Evolutionary conservation across 2,797 vertebrate species (phyloP).

Genomic region (Rhincodon typus): DNA sequence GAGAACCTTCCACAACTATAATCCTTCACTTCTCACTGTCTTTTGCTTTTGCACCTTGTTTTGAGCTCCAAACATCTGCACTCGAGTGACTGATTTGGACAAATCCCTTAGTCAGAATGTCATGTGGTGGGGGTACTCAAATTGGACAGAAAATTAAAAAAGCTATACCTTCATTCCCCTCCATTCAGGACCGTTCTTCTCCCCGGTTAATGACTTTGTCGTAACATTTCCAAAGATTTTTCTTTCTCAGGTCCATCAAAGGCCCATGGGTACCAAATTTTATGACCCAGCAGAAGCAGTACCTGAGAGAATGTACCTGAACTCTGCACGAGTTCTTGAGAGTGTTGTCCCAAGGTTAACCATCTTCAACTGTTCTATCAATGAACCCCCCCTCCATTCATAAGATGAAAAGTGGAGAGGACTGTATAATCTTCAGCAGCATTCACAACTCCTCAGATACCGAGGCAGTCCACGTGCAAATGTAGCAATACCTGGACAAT

Average conservation of each 20-base stretch:
- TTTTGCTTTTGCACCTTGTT: neutral
- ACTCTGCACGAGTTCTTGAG: neutral
- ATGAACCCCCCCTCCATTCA: too few relatives aligned
- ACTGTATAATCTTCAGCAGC: too few relatives aligned
- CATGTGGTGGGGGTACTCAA: neutral
- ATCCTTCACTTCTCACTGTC: neutral
- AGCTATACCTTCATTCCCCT: too few relatives aligned
- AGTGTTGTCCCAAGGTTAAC: too few relatives aligned
- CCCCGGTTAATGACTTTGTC: neutral
- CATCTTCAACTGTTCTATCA: too few relatives aligned
- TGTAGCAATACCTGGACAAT: too few relatives aligned
- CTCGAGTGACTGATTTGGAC: neutral
- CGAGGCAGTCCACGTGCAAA: too few relatives aligned
- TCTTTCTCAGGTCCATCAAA: neutral
- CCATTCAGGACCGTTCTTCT: neutral
- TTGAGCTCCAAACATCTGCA: neutral
- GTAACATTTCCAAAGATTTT: neutral
- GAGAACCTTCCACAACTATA: neutral
- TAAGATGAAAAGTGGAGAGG: too few relatives aligned
- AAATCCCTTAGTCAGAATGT: neutral
- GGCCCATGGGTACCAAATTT: neutral
- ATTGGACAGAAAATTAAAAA: neutral
- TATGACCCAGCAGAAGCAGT: neutral
- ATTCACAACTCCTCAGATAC: too few relatives aligned
- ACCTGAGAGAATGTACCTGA: neutral